Percentiles rank a stretch among this genome's conserved stretches.
phyloP scores from a whole-genome alignment of 2,797 vertebrate species.

The Oophaga sylvatica region DNA sequence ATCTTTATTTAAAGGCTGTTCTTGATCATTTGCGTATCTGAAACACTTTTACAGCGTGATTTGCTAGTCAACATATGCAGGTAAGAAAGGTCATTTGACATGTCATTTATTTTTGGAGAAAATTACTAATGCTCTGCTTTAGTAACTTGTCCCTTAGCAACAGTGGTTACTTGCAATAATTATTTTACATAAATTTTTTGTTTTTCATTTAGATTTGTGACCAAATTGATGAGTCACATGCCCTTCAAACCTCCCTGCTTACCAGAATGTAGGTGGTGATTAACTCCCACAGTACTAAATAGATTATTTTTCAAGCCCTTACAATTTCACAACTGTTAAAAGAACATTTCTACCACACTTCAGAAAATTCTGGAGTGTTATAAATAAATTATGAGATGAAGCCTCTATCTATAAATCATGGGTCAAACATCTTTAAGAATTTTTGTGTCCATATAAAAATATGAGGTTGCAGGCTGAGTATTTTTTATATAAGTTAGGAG shows the following conservation, averaged over 20 bases:
- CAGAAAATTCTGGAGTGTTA: neutral
- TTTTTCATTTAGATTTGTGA: neutral
- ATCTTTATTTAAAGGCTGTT: neutral
- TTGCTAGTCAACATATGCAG: neutral
- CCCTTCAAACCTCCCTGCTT: neutral
- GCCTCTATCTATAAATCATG: too few species aligned
- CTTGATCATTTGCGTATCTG: neutral
- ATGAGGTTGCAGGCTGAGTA: too few species aligned
- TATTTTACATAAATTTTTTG: neutral
- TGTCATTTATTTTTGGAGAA: constrained; percentile 22
- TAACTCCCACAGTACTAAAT: neutral
- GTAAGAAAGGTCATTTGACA: neutral
- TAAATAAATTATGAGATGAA: too few species aligned
- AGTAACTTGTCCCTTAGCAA: constrained; percentile 27
- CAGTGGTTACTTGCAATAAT: neutral
- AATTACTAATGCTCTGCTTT: constrained; percentile 26
- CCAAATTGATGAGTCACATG: neutral
- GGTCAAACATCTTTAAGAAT: too few species aligned
- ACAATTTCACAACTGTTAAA: neutral
- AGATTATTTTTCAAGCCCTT: neutral
- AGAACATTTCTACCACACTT: neutral
- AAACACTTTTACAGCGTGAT: neutral
- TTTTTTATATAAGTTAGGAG: too few species aligned
- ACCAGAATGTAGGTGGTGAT: neutral
- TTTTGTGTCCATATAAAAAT: too few species aligned